Evolutionary conservation across 2,888 invertebrate species (phyloP).

Genomic region (Drosophila borborema): DNA sequence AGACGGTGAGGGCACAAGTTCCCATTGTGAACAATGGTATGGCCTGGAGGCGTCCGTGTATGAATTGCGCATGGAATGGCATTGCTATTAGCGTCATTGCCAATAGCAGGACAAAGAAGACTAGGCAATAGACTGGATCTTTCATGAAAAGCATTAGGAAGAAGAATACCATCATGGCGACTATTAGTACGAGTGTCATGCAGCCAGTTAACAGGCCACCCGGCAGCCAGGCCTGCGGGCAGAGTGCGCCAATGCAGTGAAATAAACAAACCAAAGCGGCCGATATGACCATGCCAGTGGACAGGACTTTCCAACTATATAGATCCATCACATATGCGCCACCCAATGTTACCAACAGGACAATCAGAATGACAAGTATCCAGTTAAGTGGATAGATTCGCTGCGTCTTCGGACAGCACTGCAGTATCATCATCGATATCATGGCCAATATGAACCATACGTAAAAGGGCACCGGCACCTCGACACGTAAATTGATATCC

Average conservation of each 20-base stretch:
- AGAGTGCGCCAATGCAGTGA: constrained; percentile 29
- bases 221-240: constrained; percentile 23
- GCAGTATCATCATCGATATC: not conserved
- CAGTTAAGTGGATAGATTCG: constrained; percentile 25
- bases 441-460: constrained; percentile 17
- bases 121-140: not conserved
- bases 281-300: not conserved
- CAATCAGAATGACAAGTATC: not conserved
- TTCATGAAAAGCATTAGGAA: constrained; percentile 14
- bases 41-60: constrained; percentile 36
- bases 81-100: not conserved
- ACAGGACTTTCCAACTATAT: fast-evolving
- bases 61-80: constrained; percentile 20
- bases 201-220: constrained; percentile 8
- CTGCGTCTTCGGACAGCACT: constrained; percentile 11
- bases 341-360: constrained; percentile 16
- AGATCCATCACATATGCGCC: not conserved
- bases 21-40: constrained; percentile 29
- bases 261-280: not conserved
- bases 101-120: constrained; percentile 21
- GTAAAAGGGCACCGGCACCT: constrained; percentile 13
- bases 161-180: constrained; percentile 18
- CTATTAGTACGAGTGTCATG: not conserved
- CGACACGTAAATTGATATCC: not conserved
- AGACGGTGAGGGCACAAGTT: constrained; percentile 25